phyloP scores from a whole-genome alignment of 2,888 invertebrate genomes.

The Brenthis hecate region DNA sequence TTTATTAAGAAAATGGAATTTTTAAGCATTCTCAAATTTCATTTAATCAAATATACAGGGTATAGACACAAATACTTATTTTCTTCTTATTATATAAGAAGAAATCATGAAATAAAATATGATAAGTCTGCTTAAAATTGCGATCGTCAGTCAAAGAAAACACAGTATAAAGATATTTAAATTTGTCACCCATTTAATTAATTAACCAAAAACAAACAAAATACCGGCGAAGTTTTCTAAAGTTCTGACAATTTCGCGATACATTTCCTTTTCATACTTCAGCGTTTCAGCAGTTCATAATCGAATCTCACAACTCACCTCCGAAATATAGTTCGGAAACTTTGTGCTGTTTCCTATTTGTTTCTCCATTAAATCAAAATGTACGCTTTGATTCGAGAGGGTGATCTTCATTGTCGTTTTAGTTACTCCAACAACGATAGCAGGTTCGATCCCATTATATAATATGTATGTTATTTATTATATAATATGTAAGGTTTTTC shows the following conservation, averaged over 20 bases:
- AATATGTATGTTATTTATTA: too few relatives aligned
- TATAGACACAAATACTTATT: neutral
- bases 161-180: conserved; percentile 4
- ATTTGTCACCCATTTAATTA: conserved; percentile 17
- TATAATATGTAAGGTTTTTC: too few relatives aligned
- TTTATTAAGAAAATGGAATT: too few relatives aligned
- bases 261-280: conserved; percentile 33
- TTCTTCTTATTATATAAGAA: neutral
- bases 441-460: neutral
- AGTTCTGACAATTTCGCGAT: conserved; percentile 31
- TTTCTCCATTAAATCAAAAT: conserved; percentile 25
- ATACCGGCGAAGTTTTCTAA: conserved; percentile 16
- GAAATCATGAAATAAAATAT: neutral
- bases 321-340: conserved; percentile 29
- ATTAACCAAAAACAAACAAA: conserved; percentile 26
- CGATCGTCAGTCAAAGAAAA: conserved; percentile 13
- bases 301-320: conserved; percentile 33
- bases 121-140: conserved; percentile 7
- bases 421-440: too few relatives aligned
- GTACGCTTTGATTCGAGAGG: conserved; percentile 3
- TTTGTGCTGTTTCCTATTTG: conserved; percentile 26
- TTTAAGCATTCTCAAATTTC: too few relatives aligned
- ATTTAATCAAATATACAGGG: too few relatives aligned
- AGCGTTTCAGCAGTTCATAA: conserved; percentile 29
- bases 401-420: neutral